Evolutionary conservation across 2,888 invertebrate species (phyloP).

Genomic region (Himalopsyche tibetana): DNA sequence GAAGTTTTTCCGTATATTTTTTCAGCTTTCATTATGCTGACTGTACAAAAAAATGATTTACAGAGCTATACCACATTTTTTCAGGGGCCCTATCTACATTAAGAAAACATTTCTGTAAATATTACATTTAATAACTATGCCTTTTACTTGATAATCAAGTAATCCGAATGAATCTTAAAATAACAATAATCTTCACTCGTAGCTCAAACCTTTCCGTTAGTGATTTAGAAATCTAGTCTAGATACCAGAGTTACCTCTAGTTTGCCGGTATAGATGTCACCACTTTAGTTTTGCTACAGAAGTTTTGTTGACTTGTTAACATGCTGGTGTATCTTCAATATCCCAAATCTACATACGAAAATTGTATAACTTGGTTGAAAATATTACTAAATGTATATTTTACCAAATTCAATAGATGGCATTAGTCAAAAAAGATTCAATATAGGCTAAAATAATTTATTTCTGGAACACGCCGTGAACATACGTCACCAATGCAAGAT

Average conservation of each 20-base stretch:
- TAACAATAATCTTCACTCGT: slow-evolving; percentile 2
- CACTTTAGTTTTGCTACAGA: slow-evolving; percentile 18
- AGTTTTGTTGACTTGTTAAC: slow-evolving; percentile 14
- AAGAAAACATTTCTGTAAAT: background rate
- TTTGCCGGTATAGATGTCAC: slow-evolving; percentile 6
- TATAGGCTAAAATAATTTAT: no score
- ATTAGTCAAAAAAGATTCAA: no score
- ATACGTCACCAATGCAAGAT: no score
- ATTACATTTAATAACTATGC: slow-evolving; percentile 1
- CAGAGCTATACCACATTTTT: background rate
- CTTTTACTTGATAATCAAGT: slow-evolving; percentile 15
- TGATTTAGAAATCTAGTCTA: slow-evolving; percentile 20
- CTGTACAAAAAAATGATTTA: background rate
- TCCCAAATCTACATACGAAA: background rate
- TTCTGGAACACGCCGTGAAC: no score
- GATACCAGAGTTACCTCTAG: slow-evolving; percentile 26
- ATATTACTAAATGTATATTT: no score
- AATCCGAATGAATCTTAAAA: background rate
- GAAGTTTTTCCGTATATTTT: no score
- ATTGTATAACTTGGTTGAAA: no score
- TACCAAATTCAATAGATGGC: no score
- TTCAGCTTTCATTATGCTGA: no score
- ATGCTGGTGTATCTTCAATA: background rate
- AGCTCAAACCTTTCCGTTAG: slow-evolving; percentile 6
- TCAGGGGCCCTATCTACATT: background rate